Evolutionary conservation across 2,888 invertebrate species (phyloP), one percentile per base, ranked within the genome.

Genomic region (Eupithecia exiguata): DNA sequence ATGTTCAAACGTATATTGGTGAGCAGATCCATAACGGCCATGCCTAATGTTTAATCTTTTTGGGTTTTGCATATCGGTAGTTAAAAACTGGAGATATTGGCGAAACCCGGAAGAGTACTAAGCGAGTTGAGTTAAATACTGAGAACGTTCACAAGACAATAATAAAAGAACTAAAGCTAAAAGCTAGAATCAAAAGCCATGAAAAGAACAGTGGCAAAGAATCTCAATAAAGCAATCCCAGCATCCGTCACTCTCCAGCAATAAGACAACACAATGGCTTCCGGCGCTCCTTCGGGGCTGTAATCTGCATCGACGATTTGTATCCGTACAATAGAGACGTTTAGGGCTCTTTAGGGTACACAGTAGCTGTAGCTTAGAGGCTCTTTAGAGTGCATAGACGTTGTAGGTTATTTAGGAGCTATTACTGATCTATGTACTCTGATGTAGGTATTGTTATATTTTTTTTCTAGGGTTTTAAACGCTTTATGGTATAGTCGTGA

Each of bases 241-340:
- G 49, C 72, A 75, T 75, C 73, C 68, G 72, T 75, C 75, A 75
- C 72, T 73, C 66, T 63, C 68, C 53, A 46, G 75, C 75, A 75
- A 77, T 77, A 80, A 80, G 79, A 80, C 79, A 80, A 79, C 78
- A 80, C 80, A 80, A 80, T 79, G 70, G 78, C 71, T 76, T 75
- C 79, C 70, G 77, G 73, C 72, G 69, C 76, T 71, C 78, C 80
- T 72, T 70, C 16, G 71, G 78, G 75, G 72, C 71, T 65, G 75
- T 79, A 79, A 80, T 80, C 79, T 79, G 79, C 79, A 79, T 80
- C 77, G 78, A 73, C 78, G 74, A 80, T 80, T 80, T 80, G 78
- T 79, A 70, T 67, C 58, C 69, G 75, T 70, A 80, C 77, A 80
- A 80, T 80, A 68, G 77, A 76, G 66, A 71, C 79, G 78, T 77